These are phyloP conservation scores for Cochlearius cochlearius DNA, from an alignment of 2,113 vertebrate species.

Conservation along the genomic window DNA sequence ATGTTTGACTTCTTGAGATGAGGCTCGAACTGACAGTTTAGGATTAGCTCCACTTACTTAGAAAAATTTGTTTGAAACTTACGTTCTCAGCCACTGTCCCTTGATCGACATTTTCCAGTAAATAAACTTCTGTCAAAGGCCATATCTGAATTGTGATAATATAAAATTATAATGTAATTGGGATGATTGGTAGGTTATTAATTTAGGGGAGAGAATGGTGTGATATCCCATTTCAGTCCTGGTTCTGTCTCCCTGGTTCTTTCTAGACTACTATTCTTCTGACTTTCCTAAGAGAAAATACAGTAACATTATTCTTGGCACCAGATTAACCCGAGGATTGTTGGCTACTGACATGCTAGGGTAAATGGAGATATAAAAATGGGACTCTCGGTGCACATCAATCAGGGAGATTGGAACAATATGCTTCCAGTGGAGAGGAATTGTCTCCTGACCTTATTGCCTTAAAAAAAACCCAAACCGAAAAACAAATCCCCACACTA, in stretches of 20 bases:
- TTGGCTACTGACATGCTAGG: background rate
- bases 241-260: background rate
- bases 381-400: background rate
- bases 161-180: background rate
- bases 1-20: background rate
- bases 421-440: background rate
- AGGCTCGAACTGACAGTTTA: background rate
- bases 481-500: too few relatives aligned
- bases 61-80: background rate
- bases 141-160: background rate
- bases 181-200: background rate
- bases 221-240: background rate
- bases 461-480: background rate
- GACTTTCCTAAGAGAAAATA: background rate
- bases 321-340: background rate
- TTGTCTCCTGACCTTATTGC: background rate
- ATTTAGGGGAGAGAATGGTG: background rate
- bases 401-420: background rate
- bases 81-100: background rate
- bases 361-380: background rate
- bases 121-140: background rate
- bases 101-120: background rate
- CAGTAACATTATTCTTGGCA: background rate
- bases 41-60: background rate
- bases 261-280: background rate